These are phyloP conservation scores for Larimichthys polyactis DNA, from an alignment of 2,113 vertebrate genomes.

Conservation along the genomic window DNA sequence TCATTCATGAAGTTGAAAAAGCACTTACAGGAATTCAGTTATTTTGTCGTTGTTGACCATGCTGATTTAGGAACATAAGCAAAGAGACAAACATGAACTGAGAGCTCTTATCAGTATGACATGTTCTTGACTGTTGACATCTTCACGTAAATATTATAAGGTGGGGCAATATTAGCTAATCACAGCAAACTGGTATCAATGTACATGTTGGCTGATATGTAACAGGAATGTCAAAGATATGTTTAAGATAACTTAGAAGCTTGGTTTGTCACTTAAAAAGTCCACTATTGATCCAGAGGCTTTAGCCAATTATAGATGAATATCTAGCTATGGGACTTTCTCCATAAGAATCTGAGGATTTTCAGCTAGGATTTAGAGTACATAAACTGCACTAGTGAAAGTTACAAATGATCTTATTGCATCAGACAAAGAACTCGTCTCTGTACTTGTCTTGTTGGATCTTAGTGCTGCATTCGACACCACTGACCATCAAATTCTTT, in stretches of 20 bases:
- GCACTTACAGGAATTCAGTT: neutral
- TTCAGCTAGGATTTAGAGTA: too few relatives aligned
- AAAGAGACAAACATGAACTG: conserved; percentile 28
- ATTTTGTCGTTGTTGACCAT: conserved; percentile 5
- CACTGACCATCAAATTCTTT: too few relatives aligned
- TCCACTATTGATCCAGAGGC: too few relatives aligned
- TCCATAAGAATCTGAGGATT: too few relatives aligned
- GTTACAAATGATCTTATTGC: too few relatives aligned
- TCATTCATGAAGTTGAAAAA: conserved; percentile 49
- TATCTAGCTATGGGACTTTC: too few relatives aligned
- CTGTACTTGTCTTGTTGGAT: too few relatives aligned
- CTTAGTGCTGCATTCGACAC: too few relatives aligned
- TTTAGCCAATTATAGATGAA: too few relatives aligned
- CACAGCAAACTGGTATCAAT: neutral
- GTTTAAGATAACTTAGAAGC: neutral
- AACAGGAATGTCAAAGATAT: neutral
- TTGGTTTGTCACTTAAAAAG: too few relatives aligned
- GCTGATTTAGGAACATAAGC: neutral
- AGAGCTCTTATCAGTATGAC: neutral
- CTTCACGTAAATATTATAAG: neutral
- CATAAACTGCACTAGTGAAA: too few relatives aligned
- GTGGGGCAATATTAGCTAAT: neutral
- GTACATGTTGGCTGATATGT: neutral
- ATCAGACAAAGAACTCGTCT: too few relatives aligned
- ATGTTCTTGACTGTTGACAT: neutral